These are phyloP conservation scores for Stomorhina lunata DNA, from an alignment of 2,888 invertebrate species.

Conservation along the genomic window DNA sequence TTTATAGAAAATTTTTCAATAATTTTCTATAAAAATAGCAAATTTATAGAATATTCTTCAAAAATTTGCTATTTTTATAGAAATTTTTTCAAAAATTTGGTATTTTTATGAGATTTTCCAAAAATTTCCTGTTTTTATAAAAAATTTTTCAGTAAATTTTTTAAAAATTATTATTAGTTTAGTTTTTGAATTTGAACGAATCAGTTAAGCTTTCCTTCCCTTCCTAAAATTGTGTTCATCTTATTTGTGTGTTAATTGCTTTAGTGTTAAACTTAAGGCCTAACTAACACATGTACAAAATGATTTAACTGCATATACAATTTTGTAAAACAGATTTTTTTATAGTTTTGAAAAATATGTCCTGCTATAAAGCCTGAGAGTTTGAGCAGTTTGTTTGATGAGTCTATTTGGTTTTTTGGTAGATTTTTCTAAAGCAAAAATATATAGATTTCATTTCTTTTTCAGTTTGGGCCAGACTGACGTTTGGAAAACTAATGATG, in stretches of 20 bases:
- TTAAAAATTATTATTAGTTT: too few relatives aligned
- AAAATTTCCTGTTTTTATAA: too few relatives aligned
- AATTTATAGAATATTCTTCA: too few relatives aligned
- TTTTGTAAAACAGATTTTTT: not conserved
- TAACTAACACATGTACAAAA: constrained; percentile 3
- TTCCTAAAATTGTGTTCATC: not conserved
- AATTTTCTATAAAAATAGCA: too few relatives aligned
- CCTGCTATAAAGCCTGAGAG: constrained; percentile 38
- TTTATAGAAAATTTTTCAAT: too few relatives aligned
- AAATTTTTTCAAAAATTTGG: too few relatives aligned
- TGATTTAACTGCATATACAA: not conserved
- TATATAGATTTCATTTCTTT: constrained; percentile 70
- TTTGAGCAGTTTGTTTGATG: constrained; percentile 47
- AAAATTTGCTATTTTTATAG: too few relatives aligned
- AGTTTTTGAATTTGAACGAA: too few relatives aligned
- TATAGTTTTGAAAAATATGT: constrained; percentile 31
- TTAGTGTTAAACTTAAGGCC: constrained; percentile 49
- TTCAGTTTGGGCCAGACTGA: constrained; percentile 58
- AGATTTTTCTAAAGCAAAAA: not conserved
- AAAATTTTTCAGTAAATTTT: too few relatives aligned
- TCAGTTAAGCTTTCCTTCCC: constrained; percentile 30
- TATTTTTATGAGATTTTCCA: too few relatives aligned
- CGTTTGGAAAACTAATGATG: constrained; percentile 74
- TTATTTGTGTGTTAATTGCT: constrained; percentile 52
- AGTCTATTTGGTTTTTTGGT: constrained; percentile 42